A percentile compares a stretch with the other conserved stretches of the same genome.
Evolutionary conservation across 2,888 invertebrate genomes (phyloP).

Genomic region (Agrochola circellaris): DNA sequence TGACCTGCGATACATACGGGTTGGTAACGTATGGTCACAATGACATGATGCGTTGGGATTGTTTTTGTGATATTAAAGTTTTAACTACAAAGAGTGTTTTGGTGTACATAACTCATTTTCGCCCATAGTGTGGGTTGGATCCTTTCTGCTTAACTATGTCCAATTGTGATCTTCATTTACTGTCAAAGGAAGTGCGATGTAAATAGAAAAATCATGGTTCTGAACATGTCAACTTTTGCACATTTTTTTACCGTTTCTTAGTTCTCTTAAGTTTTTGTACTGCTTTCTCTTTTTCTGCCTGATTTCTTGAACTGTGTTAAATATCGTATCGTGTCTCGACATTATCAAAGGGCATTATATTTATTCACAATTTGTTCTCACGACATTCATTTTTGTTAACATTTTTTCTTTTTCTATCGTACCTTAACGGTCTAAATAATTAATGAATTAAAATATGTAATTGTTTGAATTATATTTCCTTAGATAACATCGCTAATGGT

Average conservation of each 20-base stretch:
- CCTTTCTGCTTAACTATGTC: no score
- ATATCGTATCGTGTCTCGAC: slow-evolving; percentile 20
- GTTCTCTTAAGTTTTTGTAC: slow-evolving; percentile 49
- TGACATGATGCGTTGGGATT: no score
- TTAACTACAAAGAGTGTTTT: no score
- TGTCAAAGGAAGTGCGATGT: slow-evolving; percentile 38
- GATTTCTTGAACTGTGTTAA: slow-evolving; percentile 39
- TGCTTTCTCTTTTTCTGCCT: slow-evolving; percentile 33
- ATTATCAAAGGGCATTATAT: slow-evolving; percentile 48
- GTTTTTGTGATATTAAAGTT: no score
- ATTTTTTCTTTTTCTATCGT: slow-evolving; percentile 58
- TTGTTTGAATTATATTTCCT: slow-evolving; percentile 72
- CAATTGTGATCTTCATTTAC: slow-evolving; percentile 49
- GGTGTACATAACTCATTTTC: no score
- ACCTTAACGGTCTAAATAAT: slow-evolving; percentile 58
- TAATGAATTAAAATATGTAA: slow-evolving; percentile 65
- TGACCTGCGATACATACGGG: no score
- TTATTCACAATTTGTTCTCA: slow-evolving; percentile 51
- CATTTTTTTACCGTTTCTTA: slow-evolving; percentile 36
- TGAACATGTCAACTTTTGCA: slow-evolving; percentile 57
- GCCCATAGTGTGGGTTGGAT: no score
- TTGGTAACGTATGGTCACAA: no score
- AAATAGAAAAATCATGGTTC: slow-evolving; percentile 57
- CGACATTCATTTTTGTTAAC: slow-evolving; percentile 55
- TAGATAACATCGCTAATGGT: slow-evolving; percentile 77